These are phyloP conservation scores for Ennomos erosarius DNA, from an alignment of 2,888 invertebrate genomes.

Conservation along the genomic window DNA sequence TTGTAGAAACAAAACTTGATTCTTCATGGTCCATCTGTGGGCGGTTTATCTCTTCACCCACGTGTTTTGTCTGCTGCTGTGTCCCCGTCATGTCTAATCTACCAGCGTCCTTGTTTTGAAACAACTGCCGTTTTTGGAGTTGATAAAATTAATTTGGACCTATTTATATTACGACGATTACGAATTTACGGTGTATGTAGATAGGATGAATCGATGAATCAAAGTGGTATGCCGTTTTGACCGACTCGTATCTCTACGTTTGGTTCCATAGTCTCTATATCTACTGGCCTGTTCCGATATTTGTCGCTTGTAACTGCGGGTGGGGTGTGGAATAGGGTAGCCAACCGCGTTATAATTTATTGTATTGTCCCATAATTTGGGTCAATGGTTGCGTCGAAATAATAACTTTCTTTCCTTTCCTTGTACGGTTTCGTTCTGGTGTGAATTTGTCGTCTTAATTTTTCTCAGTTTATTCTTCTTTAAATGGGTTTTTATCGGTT, in stretches of 20 bases:
- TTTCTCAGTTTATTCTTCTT: conserved; percentile 11
- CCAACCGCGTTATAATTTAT: conserved; percentile 38
- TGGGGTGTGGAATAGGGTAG: conserved; percentile 39
- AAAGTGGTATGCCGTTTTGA: conserved; percentile 29
- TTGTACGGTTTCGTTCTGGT: conserved; percentile 15
- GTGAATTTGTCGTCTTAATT: conserved; percentile 15
- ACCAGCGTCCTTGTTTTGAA: conserved; percentile 35
- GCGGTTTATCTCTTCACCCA: conserved; percentile 52
- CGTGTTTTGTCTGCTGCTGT: conserved; percentile 46
- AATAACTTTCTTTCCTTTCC: conserved; percentile 31
- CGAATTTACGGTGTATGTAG: conserved; percentile 6
- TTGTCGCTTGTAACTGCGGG: conserved; percentile 56
- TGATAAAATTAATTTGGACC: conserved; percentile 16
- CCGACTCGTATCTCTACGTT: conserved; percentile 19
- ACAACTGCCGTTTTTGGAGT: conserved; percentile 21
- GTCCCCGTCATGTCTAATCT: conserved; percentile 46
- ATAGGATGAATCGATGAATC: conserved; percentile 17
- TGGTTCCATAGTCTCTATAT: conserved; percentile 32
- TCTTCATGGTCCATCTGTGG: conserved; percentile 50
- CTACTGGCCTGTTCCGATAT: conserved; percentile 47
- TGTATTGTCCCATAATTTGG: conserved; percentile 36
- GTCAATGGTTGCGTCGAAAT: conserved; percentile 35
- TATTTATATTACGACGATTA: conserved; percentile 18
- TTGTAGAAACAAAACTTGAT: conserved; percentile 43
- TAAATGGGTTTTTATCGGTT: no score